Conservation (phyloP, 2,797 vertebrate genomes). For the Gallinago nigripennis region DNA sequence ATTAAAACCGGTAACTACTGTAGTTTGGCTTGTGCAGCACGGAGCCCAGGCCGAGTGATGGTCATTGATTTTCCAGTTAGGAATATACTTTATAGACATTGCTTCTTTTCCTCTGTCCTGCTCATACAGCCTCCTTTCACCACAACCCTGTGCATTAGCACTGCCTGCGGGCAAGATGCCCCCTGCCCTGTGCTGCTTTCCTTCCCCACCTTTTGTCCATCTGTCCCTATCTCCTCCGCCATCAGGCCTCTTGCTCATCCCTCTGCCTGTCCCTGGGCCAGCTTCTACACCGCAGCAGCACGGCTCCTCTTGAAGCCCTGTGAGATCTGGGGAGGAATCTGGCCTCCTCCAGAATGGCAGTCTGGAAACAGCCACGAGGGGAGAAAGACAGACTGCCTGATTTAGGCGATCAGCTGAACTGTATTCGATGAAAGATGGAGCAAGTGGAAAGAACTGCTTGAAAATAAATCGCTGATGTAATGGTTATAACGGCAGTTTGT, state of each 20-base stretch:
- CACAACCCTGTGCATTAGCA: fast-evolving
- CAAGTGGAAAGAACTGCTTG: neutral
- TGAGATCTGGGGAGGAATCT: neutral
- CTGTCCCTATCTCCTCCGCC: neutral
- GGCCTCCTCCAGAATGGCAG: neutral
- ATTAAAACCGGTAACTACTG: neutral
- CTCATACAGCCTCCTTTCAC: neutral
- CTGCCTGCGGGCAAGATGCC: fast-evolving
- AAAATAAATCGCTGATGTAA: neutral
- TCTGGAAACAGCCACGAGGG: neutral
- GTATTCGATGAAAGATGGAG: neutral
- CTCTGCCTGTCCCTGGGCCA: neutral
- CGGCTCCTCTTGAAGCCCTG: neutral
- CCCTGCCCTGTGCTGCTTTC: neutral
- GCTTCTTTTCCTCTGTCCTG: neutral
- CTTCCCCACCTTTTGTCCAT: neutral
- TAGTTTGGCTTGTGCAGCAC: neutral
- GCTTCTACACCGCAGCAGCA: neutral
- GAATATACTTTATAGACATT: neutral
- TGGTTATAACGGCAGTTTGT: neutral
- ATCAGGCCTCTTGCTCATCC: neutral
- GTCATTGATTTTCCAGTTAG: neutral
- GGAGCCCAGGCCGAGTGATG: fast-evolving
- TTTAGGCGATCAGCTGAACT: neutral
- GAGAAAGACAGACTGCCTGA: neutral